Evolutionary conservation across 37 sponge, comb jelly and placozoan genomes (phyloP).

Genomic region (Axinella damicornis): DNA sequence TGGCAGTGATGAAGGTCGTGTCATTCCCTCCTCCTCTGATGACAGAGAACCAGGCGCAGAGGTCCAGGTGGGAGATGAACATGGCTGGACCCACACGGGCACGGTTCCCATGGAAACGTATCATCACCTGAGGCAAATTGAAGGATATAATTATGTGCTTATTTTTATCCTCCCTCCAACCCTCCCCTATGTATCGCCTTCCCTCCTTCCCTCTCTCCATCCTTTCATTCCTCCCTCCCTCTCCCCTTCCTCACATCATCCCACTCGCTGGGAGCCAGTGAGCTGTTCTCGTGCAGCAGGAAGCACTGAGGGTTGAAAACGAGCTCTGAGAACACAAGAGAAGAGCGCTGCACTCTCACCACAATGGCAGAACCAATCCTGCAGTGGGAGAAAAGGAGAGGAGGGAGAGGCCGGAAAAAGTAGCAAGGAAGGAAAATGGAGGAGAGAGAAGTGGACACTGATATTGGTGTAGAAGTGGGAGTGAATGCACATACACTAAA

Average conservation of each 20-base stretch:
- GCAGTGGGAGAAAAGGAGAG: background rate
- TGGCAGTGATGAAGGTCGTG: background rate
- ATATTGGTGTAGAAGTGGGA: no score
- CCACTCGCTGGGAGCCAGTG: conserved; percentile 34
- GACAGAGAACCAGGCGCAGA: conserved; percentile 68
- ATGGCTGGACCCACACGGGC: conserved; percentile 65
- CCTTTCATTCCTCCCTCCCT: no score
- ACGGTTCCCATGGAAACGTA: conserved; percentile 64
- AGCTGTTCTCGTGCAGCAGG: conserved; percentile 42
- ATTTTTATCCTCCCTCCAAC: no score
- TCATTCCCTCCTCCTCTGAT: background rate
- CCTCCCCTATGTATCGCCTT: no score
- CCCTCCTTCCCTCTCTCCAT: no score
- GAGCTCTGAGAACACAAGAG: conserved; percentile 40
- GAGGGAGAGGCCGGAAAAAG: no score
- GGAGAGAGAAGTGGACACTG: no score
- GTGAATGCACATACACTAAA: no score
- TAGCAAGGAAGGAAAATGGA: no score
- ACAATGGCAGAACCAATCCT: conserved; percentile 81
- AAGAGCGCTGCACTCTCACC: conserved; percentile 58
- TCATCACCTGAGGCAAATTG: conserved; percentile 46
- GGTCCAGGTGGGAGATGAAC: conserved; percentile 48
- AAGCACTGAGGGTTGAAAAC: conserved; percentile 74
- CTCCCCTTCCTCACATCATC: conserved; percentile 35
- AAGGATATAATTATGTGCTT: no score